Percentiles rank a stretch among this genome's conserved stretches.
Evolutionary conservation across 2,113 vertebrate genomes (phyloP).

Genomic region (Buteo buteo): DNA sequence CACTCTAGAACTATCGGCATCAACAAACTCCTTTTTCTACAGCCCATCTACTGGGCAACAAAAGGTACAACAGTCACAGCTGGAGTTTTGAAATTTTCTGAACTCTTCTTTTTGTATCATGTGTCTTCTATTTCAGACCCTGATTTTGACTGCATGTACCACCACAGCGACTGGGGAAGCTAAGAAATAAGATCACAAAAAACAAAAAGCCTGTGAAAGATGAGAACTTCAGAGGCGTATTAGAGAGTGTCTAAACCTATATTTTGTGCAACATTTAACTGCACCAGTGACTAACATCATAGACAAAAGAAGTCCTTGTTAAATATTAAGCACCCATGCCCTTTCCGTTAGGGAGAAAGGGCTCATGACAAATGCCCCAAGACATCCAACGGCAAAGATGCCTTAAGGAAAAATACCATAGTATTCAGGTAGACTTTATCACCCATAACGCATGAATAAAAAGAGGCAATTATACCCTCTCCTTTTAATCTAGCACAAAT

Average conservation of each 20-base stretch:
- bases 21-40: neutral
- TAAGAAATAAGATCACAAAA: neutral
- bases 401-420: neutral
- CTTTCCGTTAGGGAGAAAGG: neutral
- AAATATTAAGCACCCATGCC: neutral
- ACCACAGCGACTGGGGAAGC: neutral
- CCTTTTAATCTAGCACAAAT: neutral
- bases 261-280: neutral
- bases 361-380: neutral
- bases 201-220: neutral
- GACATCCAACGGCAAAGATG: neutral
- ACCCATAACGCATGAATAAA: neutral
- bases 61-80: neutral
- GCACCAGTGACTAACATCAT: neutral
- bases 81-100: neutral
- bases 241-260: neutral
- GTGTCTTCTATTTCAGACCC: neutral
- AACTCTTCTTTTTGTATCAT: neutral
- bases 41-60: neutral
- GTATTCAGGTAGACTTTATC: neutral
- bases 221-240: neutral
- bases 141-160: neutral
- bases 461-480: neutral
- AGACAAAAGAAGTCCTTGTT: neutral
- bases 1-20: neutral